Evolutionary conservation across 2,797 vertebrate genomes (phyloP), one percentile per base, ranked within the genome.

Genomic region (Anniella stebbinsi): DNA sequence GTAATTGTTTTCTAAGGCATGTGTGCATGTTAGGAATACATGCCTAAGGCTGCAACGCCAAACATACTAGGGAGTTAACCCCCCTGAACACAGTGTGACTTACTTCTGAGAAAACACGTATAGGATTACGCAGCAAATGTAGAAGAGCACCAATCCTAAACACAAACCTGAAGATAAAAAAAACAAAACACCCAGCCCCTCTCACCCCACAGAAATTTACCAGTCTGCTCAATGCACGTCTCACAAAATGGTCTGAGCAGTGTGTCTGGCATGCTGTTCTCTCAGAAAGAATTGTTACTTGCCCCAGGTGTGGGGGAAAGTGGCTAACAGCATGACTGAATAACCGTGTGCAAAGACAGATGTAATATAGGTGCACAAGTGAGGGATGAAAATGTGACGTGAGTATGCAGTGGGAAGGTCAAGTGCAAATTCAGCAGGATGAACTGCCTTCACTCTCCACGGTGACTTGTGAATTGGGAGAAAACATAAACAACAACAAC

Each of bases 371-470:
- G 15, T 38, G 60, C 15, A 38, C 17, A 67, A 25, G 3, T 17
- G 36, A 70, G 18, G 82, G 45, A 78, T 76, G n/a, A 33, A 84
- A 85, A 84, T 23, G 25, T 41, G 70, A 41, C 41, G 38, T 30
- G 87, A 80, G n/a, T 4, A 78, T 57, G 63, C 48, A 70, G 30
- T 17, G 57, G 63, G 70, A 85, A 84, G 45, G 25, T 70, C 45
- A 89, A 5, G 33, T 67, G 57, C 81, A 28, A 63, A 63, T 66
- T 88, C 70, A 75, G 30, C 13, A 45, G 38, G 41, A 76, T 21
- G n/a, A 88, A 75, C 63, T 69, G n/a, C n/a, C 60, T 69, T 69
- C n/a, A 78, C 84, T 84, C 82, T 84, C 63, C 72, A 89, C 36
- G 70, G 38, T 73, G 67, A 82, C 51, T 82, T 75, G 81, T 54